Evolutionary conservation across 1,140 invertebrate genomes (phyloP).

Genomic region (Formica selysi): DNA sequence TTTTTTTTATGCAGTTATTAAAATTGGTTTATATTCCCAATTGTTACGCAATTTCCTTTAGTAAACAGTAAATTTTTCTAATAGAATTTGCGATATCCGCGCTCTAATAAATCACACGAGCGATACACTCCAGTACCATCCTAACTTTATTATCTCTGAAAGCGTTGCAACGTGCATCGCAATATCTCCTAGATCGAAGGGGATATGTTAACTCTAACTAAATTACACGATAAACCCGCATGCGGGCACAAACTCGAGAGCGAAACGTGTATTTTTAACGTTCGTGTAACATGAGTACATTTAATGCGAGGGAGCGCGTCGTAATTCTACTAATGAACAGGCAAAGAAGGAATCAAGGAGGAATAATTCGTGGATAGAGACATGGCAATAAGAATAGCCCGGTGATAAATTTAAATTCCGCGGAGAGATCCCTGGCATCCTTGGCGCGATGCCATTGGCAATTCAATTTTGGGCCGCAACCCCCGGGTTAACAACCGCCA

Average conservation of each 20-base stretch:
- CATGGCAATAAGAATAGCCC: not conserved
- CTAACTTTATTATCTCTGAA: constrained; percentile 67
- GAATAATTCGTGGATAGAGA: not conserved
- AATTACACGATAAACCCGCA: constrained; percentile 54
- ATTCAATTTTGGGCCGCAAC: constrained; percentile 48
- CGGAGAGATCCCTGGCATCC: not conserved
- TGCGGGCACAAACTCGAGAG: constrained; percentile 17
- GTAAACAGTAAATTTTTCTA: constrained; percentile 24
- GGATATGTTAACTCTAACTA: constrained; percentile 66
- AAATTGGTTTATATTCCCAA: not conserved
- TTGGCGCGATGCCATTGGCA: constrained; percentile 26
- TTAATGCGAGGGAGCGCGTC: not conserved
- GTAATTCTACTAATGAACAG: constrained; percentile 1
- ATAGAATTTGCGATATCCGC: constrained; percentile 12
- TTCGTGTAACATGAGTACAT: not conserved
- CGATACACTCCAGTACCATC: constrained; percentile 20
- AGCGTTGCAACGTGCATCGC: constrained; percentile 59
- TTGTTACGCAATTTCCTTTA: constrained; percentile 2
- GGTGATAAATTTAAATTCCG: constrained; percentile 42
- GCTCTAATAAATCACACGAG: constrained; percentile 29
- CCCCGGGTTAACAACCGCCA: constrained; percentile 36
- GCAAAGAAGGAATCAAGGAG: not conserved
- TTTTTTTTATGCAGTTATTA: too few relatives aligned
- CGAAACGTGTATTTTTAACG: constrained; percentile 65
- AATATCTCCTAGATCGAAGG: constrained; percentile 63